Evolutionary conservation across 2,888 invertebrate species (phyloP), one percentile per base, ranked within the genome.

Genomic region (Nymphalis c-album): DNA sequence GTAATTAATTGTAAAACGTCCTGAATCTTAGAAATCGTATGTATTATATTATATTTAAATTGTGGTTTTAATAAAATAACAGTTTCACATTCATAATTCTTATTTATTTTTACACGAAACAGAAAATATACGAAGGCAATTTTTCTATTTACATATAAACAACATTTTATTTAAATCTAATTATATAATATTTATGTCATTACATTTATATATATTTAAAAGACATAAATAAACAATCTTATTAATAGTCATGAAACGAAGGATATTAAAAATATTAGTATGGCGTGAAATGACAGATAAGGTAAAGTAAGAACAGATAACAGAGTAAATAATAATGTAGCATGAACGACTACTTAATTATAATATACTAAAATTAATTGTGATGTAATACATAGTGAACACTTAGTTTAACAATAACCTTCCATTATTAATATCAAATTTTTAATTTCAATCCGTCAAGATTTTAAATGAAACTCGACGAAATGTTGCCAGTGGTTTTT

Each of bases 121-220:
- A 26, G 50, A 60, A 66, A 65, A 69, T 65, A 63, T 51, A 61
- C 60, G 58, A 61, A 71, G 50, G 60, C 71, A 68, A 58, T 71
- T 47, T 46, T 63, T 66, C 58, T 51, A 60, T 20, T 55, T 63
- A 60, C 35, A 55, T 58, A n/a, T 59, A 20, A 57, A 48, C 48
- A 48, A 1, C 0, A 13, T 40, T 40, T 40, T 40, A 48, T n/a
- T 48, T 48, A 18, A n/a, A 40, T 18, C 16, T n/a, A 57, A 16
- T 57, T 7, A 20, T 17, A 20, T 60, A 17, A 60, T 51, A 53
- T 26, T 31, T 31, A 16, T 40, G 40, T 22, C n/a, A 18, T 62
- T 57, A 58, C 20, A 48, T n/a, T 63, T 16, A 46, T 8, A 20
- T 16, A n/a, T 17, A 18, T 58, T 53, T 31, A 10, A 53, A 58